Base-by-base conservation (phyloP, 2,888 invertebrate genomes). In the Platycnemis pennipes region DNA sequence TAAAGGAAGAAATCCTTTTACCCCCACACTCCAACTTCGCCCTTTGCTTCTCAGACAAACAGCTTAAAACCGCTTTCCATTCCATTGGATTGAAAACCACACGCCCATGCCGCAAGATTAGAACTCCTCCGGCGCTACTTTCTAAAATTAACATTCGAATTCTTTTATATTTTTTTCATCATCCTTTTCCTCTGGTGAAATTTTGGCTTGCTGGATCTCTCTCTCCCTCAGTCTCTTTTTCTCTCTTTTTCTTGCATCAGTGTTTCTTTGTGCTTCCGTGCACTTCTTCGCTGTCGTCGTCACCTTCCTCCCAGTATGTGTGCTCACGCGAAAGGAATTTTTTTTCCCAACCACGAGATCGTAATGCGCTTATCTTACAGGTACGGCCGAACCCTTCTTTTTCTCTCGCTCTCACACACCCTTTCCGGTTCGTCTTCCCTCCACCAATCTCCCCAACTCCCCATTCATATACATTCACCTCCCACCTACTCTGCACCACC, bases 11-110 rank as follows among this genome's bases (percentile, higher is more conserved):
- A 69, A n/a, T 69, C 69, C 19, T 26, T 31, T 5, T 13, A 31
- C 69, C 7, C 69, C 2, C 69, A 69, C 69, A 69, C 16, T 69
- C n/a, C n/a, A 31, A 16, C 26, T 63, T n/a, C 69, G 7, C 31
- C 69, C 31, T 7, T 8, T 7, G n/a, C 69, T 31, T 31, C 31
- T 69, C 69, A 69, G n/a, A 37, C 56, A 91, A 91, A 91, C 56
- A 42, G 42, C 91, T 44, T 22, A 42, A 63, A 37, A 42, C 53
- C 63, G 91, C 91, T 91, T 91, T 91, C 91, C 63, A 63, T 91
- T 91, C 91, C 91, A 91, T 69, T 31, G 69, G 69, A 91, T 91
- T 91, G 91, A 63, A 91, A 91, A 91, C 63, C 44, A 91, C 91
- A 91, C 69, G 69, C 69, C 69, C 31, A 69, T 69, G 31, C 42